Base-by-base conservation (phyloP, 1,140 invertebrate species). In the Lepidotrigona ventralis region DNA sequence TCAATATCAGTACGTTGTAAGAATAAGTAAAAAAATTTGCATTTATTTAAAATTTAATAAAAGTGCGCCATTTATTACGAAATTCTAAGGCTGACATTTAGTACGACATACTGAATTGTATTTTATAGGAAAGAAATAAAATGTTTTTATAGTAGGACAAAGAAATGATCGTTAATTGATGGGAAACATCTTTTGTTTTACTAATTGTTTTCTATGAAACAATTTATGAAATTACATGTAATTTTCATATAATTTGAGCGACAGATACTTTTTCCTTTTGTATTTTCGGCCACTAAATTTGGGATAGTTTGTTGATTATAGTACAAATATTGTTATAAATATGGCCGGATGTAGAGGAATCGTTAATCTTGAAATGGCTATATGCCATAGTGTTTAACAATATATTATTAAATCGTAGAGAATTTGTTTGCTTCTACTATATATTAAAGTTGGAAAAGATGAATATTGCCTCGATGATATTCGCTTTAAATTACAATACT, bases 151-250 rank as follows among this genome's bases (percentile, higher is more conserved):
- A 81, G 72, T 70, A 71, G 69, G 84, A 85, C 66, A 85, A 82
- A 56, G 60, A 0, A 26, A 87, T 63, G 39, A n/a, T 75, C 11
- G 51, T 76, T 26, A 54, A 56, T 29, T 82, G 23, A 83, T 80
- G 76, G 76, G 63, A 82, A 88, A 90, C 86, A 69, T 29, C 79
- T 85, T 86, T n/a, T 21, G 26, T 75, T 90, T 90, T 88, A 87
- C 89, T 86, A 76, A 83, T 56, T 63, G 88, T 89, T 92, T 89
- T 89, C 87, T 90, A 89, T 88, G 86, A 91, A 92, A 91, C 89
- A 89, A 76, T 88, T 90, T 91, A 91, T 74, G 90, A 93, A 93
- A 92, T 91, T 90, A 91, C 86, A 90, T 91, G 71, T 83, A 85
- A 83, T 74, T 87, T 89, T 89, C 86, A 84, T 83, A 86, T 86